phyloP scores from a whole-genome alignment of 2,797 vertebrate species.

The Characodon lateralis region DNA sequence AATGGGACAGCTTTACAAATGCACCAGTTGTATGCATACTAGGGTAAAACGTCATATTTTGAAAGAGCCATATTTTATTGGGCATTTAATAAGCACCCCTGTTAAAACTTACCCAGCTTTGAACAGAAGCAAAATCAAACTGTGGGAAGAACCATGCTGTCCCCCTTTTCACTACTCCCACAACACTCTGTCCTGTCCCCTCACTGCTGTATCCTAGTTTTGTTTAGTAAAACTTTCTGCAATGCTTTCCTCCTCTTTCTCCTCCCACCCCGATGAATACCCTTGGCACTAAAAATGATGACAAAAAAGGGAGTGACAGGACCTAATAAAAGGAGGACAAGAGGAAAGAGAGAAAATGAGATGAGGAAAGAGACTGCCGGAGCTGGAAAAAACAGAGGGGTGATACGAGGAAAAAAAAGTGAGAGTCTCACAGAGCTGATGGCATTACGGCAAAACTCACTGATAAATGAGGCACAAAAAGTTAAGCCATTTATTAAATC shows the following conservation, averaged over 20 bases:
- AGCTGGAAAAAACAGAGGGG: constrained; percentile 7
- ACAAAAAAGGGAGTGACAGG: constrained; percentile 1
- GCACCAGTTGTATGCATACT: no score
- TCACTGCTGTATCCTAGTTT: constrained; percentile 61
- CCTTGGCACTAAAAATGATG: constrained; percentile 13
- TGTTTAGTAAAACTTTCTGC: constrained; percentile 60
- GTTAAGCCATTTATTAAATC: constrained; percentile 31
- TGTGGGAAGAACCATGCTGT: constrained; percentile 44
- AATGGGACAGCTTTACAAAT: neutral
- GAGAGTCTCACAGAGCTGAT: constrained; percentile 12
- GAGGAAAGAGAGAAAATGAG: neutral
- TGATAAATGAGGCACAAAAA: constrained; percentile 50
- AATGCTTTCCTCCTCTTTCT: constrained; percentile 30
- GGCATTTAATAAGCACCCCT: no score
- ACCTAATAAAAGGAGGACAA: constrained; percentile 4
- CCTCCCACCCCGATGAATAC: constrained; percentile 27
- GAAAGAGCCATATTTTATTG: no score
- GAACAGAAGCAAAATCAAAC: constrained; percentile 24
- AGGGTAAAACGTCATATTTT: no score
- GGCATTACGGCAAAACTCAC: constrained; percentile 8
- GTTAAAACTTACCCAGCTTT: neutral
- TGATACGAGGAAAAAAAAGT: constrained; percentile 14
- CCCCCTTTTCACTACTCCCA: constrained; percentile 61
- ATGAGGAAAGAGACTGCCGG: neutral
- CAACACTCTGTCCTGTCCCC: constrained; percentile 30